Base-by-base conservation (phyloP, 2,113 vertebrate genomes). In the Aspidoscelis tigris region DNA sequence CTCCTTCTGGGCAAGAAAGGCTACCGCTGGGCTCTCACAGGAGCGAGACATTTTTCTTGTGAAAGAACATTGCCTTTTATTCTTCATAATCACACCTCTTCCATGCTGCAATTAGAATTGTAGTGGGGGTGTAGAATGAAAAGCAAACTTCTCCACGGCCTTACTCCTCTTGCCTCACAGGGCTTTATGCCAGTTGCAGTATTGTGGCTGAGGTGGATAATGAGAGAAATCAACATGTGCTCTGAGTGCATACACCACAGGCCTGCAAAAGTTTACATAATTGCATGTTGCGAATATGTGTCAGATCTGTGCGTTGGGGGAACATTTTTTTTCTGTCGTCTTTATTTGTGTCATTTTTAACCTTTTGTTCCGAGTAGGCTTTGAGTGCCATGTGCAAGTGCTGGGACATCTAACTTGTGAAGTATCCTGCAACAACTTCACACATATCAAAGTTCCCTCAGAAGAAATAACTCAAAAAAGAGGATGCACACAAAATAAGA, bases 11-110 rank as follows among this genome's bases (percentile, higher is more conserved):
- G 84, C 58, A 82, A 68, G 86, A 78, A 77, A 83, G 50, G 61
- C 88, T 90, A 78, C 84, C 68, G 86, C 75, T 87, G 64, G 44
- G 75, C 84, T 92, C 91, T 94, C 87, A 0, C 2, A 89, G 82
- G 87, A 88, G 83, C 50, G 61, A 76, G 33, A 89, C 24, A 5
- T 89, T 90, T 33, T 55, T 90, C 89, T 94, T 65, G 4, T 74
- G 68, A 83, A 89, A 88, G 93, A 95, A 80, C 8, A 18, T 18
- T 86, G 90, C 64, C 58, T 3, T 93, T 96, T 93, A 70, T 91
- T 95, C 83, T 89, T 84, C 16, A 70, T 84, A 84, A 76, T 83
- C 90, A 76, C 0, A 1, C 71, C 84, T 90, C 78, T 88, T 89
- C 92, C 0, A 0, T 81, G 61, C 81, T 87, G 78, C 87, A 87